phyloP scores from a whole-genome alignment of 2,797 vertebrate species.

The Avahi laniger region DNA sequence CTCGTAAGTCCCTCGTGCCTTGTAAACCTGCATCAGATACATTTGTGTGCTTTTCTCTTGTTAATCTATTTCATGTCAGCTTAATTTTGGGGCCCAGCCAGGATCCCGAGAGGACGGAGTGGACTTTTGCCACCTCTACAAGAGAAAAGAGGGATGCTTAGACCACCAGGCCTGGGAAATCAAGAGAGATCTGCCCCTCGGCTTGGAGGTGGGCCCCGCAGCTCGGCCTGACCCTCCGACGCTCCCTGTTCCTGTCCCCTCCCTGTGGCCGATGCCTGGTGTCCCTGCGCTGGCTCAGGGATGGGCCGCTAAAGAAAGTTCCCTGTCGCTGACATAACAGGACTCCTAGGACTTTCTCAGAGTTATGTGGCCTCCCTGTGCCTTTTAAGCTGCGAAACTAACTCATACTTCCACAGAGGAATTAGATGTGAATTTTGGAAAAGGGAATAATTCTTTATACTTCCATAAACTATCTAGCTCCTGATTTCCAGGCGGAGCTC shows the following conservation, averaged over 20 bases:
- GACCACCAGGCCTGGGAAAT: background rate
- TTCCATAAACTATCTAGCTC: background rate
- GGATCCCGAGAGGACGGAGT: background rate
- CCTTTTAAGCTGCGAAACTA: background rate
- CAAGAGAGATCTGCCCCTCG: background rate
- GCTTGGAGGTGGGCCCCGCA: rapidly evolving
- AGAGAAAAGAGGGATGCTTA: background rate
- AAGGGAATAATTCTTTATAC: background rate
- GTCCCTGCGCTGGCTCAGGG: rapidly evolving
- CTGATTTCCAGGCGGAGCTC: background rate
- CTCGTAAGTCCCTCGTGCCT: too few species aligned
- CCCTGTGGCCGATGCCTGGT: rapidly evolving
- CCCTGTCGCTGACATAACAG: background rate
- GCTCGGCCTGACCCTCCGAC: too few species aligned
- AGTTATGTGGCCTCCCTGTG: background rate
- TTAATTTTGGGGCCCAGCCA: background rate
- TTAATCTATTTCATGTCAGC: background rate
- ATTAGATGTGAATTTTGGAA: background rate
- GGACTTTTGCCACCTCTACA: background rate
- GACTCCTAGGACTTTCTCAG: background rate
- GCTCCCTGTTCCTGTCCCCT: background rate
- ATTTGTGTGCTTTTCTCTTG: background rate
- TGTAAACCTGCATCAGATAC: background rate
- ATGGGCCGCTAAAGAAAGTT: too few species aligned
- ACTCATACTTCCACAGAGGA: background rate